Base-by-base conservation (phyloP, 2,888 invertebrate species). In the Gymnocheta viridis region DNA sequence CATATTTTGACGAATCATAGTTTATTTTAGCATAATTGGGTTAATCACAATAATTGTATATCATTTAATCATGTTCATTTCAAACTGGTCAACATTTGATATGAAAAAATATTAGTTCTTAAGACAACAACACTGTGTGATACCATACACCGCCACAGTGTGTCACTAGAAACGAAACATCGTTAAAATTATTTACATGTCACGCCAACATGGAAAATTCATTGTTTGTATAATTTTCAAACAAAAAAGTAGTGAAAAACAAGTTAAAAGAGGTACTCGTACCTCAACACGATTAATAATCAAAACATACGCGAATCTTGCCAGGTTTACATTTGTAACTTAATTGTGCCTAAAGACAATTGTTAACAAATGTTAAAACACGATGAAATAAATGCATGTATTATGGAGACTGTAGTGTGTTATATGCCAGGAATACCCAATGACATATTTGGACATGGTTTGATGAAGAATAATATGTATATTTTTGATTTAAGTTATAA, bases 321-420 rank as follows among this genome's bases (percentile, higher is more conserved):
- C 47, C 56, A 56, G 49, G 38, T 67, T 73, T 41, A 69, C 73
- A 69, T 74, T 79, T 79, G 69, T 69, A 79, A 74, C 73, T 74
- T 79, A 79, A 82, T 82, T 82, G 78, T 74, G 82, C 82, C 82
- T 82, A 64, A 82, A 82, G 79, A 79, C 82, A 79, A 82, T 82
- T 82, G 82, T 79, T 58, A 79, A 79, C 82, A 82, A 82, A 74
- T 64, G 73, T 74, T 74, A 56, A 79, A 79, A 79, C 64, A 79
- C 47, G 69, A 70, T 62, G n/a, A 79, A 79, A 74, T 38, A 74
- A 56, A 79, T 54, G 64, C 44, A 24, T 38, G 19, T 49, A 14
- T 12, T 24, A 22, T 38, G 38, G n/a, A 32, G 17, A 51, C 44
- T 35, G 24, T 5, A 32, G 3, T 24, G 17, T 27, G 9, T 9